Conservation (phyloP, 2,888 invertebrate species). For the Drosophila villosipedis region DNA sequence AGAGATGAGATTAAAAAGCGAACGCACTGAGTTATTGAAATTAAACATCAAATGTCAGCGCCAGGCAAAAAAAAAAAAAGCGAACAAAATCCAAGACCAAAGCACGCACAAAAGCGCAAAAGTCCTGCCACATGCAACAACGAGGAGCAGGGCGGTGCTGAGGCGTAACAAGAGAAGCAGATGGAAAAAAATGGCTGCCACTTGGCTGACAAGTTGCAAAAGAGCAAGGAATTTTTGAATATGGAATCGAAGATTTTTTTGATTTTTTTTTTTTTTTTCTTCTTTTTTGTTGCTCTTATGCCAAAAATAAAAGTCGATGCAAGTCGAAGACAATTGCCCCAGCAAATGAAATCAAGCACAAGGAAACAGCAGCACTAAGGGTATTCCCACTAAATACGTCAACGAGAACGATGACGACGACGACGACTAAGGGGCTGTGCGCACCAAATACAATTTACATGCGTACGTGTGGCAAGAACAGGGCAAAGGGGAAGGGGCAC, state of each 20-base stretch:
- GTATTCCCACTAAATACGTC: constrained; percentile 3
- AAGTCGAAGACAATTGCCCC: constrained; percentile 75
- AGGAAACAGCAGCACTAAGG: constrained; percentile 15
- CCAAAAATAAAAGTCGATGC: constrained; percentile 73
- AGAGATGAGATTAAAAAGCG: constrained; percentile 56
- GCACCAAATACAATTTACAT: constrained; percentile 75
- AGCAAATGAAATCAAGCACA: constrained; percentile 78
- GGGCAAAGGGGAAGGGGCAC: not conserved
- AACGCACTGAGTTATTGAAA: constrained; percentile 78
- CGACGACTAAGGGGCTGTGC: constrained; percentile 35
- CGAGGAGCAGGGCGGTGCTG: not conserved
- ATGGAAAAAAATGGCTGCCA: constrained; percentile 54
- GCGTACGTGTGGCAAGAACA: constrained; percentile 73
- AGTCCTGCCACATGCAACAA: constrained; percentile 69
- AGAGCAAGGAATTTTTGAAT: constrained; percentile 76
- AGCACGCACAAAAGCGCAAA: constrained; percentile 76
- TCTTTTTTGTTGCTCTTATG: constrained; percentile 11
- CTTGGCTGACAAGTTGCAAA: constrained; percentile 78
- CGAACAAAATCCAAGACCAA: constrained; percentile 41
- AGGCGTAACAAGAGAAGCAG: constrained; percentile 2
- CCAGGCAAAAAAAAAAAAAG: constrained; percentile 47
- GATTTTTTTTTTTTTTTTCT: not conserved
- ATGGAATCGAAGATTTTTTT: constrained; percentile 29
- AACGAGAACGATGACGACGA: constrained; percentile 49
- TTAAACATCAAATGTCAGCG: constrained; percentile 81